Base-by-base conservation (phyloP, 2,113 vertebrate species). In the Coregonus clupeaformis region DNA sequence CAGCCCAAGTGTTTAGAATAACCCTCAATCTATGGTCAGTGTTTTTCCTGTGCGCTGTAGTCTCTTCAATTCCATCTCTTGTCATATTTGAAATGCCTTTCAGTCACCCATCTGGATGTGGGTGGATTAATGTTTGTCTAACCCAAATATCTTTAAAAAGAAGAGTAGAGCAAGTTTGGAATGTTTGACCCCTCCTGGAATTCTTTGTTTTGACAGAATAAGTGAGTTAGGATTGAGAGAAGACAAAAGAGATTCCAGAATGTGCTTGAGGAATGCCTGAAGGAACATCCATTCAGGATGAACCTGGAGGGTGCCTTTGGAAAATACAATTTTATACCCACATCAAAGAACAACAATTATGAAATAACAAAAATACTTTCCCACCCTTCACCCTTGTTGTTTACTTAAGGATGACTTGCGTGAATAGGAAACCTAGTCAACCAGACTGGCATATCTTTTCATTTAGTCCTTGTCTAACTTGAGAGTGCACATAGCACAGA, bases 171-270 rank as follows among this genome's bases (percentile, higher is more conserved):
- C 7, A 9, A 60, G 18, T 6, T n/a, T 60, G 85, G 82, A 90
- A 85, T 75, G 80, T 66, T 68, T 76, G 70, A 76, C 80, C 63
- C 11, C 14, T 72, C 30, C 27, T n/a, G 13, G 75, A 71, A 79
- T 89, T 84, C 71, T 88, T 86, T 84, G 81, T 87, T 80, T 67
- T 24, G 74, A 76, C 84, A 85, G 81, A 42, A 42, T 42, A 42
- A 90, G 78, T 84, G 82, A 66, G 75, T 86, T 76, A 80, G 84
- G 84, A 88, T 86, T 80, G 79, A 85, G 82, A 84, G 85, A 79
- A 84, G 74, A 81, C 12, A 81, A 78, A 60, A 86, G 74, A 79
- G 74, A 78, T 74, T 60, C 76, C 64, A 75, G 75, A 76, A 42
- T 42, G 36, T 42, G 36, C 79, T 72, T 68, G 66, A 75, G 81